These are phyloP conservation scores for Carcinoscorpius rotundicauda DNA, from an alignment of 1,140 invertebrate species.

Conservation along the genomic window DNA sequence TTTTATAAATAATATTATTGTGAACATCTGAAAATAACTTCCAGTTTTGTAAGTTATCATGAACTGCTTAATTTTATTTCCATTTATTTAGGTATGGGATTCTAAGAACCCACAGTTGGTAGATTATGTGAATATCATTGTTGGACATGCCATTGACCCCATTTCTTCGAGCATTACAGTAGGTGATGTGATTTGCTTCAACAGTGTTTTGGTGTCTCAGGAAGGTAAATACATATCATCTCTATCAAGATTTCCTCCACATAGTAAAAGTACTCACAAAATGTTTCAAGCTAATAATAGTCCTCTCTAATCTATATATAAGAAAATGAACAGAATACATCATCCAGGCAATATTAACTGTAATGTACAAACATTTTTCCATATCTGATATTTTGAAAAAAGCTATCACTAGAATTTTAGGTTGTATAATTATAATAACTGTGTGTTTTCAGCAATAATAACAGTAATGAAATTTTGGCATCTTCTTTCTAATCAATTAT, in stretches of 20 bases:
- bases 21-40: too few species aligned
- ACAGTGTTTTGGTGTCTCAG: conserved; percentile 27
- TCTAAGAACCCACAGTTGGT: conserved; percentile 28
- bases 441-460: too few species aligned
- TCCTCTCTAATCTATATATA: too few species aligned
- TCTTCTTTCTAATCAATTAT: too few species aligned
- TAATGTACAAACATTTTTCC: not conserved
- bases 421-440: too few species aligned
- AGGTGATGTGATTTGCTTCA: conserved; percentile 33
- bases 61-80: not conserved
- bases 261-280: too few species aligned
- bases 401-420: too few species aligned
- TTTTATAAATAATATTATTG: too few species aligned
- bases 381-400: not conserved
- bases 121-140: conserved; percentile 35
- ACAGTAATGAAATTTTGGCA: too few species aligned
- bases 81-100: conserved; percentile 32
- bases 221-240: conserved; percentile 25
- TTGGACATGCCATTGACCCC: conserved; percentile 32
- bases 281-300: too few species aligned
- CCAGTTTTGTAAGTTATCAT: too few species aligned
- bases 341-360: not conserved
- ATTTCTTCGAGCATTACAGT: conserved; percentile 23
- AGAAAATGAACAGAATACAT: not conserved
- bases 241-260: not conserved